Evolutionary conservation across 1,140 invertebrate species (phyloP).

Genomic region (Palaemon carinicauda): DNA sequence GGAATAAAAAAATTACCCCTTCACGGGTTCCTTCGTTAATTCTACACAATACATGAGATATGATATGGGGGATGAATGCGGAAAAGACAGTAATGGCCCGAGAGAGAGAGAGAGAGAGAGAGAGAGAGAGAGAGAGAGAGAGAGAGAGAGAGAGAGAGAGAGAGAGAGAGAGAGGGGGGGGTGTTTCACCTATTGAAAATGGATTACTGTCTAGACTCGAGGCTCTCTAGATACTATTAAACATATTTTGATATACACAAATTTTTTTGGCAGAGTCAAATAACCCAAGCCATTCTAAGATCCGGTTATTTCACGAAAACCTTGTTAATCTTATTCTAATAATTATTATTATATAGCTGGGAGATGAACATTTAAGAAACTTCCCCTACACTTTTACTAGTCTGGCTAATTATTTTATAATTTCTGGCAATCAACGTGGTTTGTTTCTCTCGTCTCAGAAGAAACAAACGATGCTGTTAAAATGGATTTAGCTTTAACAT

Average conservation of each 20-base stretch:
- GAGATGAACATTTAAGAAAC: no score
- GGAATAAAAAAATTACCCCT: neutral
- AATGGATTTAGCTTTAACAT: no score
- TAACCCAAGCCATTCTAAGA: no score
- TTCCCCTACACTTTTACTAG: no score
- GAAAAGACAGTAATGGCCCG: neutral
- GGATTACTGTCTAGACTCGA: neutral
- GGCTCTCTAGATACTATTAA: no score
- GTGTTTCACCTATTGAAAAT: neutral
- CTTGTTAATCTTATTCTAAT: no score
- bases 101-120: slow-evolving; percentile 18
- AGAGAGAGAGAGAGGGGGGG: neutral
- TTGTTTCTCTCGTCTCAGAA: neutral
- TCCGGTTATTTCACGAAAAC: no score
- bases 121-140: slow-evolving; percentile 28
- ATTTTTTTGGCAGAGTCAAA: no score
- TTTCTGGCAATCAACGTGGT: no score
- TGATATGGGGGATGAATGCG: neutral
- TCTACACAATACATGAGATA: neutral
- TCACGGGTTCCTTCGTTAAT: neutral
- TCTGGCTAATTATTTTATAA: no score
- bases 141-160: slow-evolving; percentile 17
- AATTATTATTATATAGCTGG: no score
- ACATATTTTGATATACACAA: no score
- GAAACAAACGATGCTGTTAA: neutral